Base-by-base conservation (phyloP, 2,113 vertebrate genomes). In the Xenopus borealis region DNA sequence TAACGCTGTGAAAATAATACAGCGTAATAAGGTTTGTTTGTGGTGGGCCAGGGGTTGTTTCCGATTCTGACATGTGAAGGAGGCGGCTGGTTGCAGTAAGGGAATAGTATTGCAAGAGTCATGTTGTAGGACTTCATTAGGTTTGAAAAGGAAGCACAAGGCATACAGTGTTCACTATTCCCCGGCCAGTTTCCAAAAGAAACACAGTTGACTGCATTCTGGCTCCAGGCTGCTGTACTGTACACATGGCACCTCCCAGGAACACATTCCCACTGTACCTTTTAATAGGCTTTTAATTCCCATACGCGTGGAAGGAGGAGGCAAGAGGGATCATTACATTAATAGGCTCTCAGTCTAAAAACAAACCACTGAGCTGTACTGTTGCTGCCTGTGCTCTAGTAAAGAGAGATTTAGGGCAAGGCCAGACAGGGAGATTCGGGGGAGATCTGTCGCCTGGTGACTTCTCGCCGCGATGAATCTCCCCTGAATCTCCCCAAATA, bases 271-370 rank as follows among this genome's bases (percentile, higher is more conserved):
- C 74, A 76, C 74, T 76, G 66, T 76, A 59, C 74, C 59, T 76
- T 76, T 76, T 76, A 76, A 76, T 76, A 76, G 74, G 74, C 74
- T 69, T 76, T 76, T 76, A 76, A 76, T 76, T 76, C 74, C 67
- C 67, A 76, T 63, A 76, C 70, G 74, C 59, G 59, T 76, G 67
- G 66, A 69, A 64, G 59, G 73, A 66, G 73, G 74, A 76, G 74
- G 67, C 59, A 62, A 62, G 59, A 70, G 67, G 67, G 74, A 63
- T 63, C 74, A 70, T 70, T 76, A 70, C 66, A 70, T 70, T 76
- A 76, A 70, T 76, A 76, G 69, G 74, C 69, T 57, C 74, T 76
- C 67, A 63, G 66, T 70, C 61, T 76, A 64, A 76, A 76, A 69
- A 76, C 66, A 76, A 70, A 76, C 58, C 74, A 55, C 58, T 55